phyloP scores from a whole-genome alignment of 2,888 invertebrate species.

The Platerodrilus igneus region DNA sequence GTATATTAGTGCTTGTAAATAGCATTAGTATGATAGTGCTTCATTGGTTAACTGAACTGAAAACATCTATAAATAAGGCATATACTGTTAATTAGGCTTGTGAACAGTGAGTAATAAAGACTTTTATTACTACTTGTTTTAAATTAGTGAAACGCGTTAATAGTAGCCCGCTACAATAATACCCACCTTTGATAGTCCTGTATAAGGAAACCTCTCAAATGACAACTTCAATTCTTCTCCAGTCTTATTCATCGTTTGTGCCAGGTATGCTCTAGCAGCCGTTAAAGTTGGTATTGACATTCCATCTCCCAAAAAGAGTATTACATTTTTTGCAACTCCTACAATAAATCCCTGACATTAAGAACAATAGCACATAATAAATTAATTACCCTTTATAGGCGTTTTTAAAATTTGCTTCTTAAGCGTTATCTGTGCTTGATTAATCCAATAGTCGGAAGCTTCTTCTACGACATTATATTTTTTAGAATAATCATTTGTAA shows the following conservation, averaged over 20 bases:
- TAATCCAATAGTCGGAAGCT: slow-evolving; percentile 28
- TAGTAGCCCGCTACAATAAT: neutral
- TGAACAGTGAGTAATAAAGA: no score
- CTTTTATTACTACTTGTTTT: no score
- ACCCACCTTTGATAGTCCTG: slow-evolving; percentile 68
- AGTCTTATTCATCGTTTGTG: slow-evolving; percentile 52
- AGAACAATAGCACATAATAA: neutral
- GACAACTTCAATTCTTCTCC: slow-evolving; percentile 67
- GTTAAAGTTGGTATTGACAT: slow-evolving; percentile 79
- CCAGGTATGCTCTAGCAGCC: slow-evolving; percentile 60
- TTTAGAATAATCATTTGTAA: neutral
- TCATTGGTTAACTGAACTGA: no score
- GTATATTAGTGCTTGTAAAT: no score
- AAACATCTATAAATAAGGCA: no score
- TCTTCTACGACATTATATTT: slow-evolving; percentile 26
- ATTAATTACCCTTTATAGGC: slow-evolving; percentile 14
- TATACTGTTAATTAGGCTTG: no score
- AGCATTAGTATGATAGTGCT: no score
- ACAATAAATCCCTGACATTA: slow-evolving; percentile 10
- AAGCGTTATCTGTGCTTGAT: slow-evolving; percentile 26
- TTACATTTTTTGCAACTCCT: slow-evolving; percentile 63
- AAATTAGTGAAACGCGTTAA: no score
- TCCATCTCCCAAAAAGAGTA: slow-evolving; percentile 79
- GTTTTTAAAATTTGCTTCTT: slow-evolving; percentile 19
- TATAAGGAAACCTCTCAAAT: slow-evolving; percentile 70